Base-by-base conservation (phyloP, 2,113 vertebrate species). In the Coreoperca whiteheadi region DNA sequence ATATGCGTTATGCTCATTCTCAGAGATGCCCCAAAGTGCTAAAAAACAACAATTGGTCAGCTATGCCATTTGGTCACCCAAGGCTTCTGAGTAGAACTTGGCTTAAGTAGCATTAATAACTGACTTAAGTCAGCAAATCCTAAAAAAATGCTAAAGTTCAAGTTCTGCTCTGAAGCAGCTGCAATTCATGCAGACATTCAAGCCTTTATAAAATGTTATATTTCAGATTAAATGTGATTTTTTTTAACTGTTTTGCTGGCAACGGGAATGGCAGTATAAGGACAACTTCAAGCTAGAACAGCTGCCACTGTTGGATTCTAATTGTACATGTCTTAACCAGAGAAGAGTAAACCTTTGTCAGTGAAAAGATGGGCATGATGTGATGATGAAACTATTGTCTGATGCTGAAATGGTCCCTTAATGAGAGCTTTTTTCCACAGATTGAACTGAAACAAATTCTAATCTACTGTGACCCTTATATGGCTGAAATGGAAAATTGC, bases 391-490 rank as follows among this genome's bases (percentile, higher is more conserved):
- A n/a, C 37, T 41, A 20, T 59, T 70, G 6, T 20, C 18, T 18
- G 57, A 68, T 57, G 16, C 41, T 66, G 30, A 28, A 21, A 67
- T 83, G 2, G 2, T 30, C n/a, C 12, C 21, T 39, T 85, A 66
- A 91, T 73, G 21, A 43, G 11, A 77, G 20, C 43, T 82, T 25
- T 86, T 89, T 77, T 67, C 60, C 74, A 64, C 93, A 99, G 98
- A 96, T 99, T 93, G 98, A 99, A 95, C 94, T 99, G 91, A 97
- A 96, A 50, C 96, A 92, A 63, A 81, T 99, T 88, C 89, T 95
- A 69, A 87, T 99, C 91, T 98, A 98, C 94, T 99, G 98, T 92
- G 96, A 97, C 91, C 94, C 97, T 63, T 95, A 96, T 68, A 68
- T 96, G 91, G 94, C 94, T 54, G 87, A 94, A 81, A 94, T 97